Base-by-base conservation (phyloP, 2,888 invertebrate species). In the Argyra leucocephala region DNA sequence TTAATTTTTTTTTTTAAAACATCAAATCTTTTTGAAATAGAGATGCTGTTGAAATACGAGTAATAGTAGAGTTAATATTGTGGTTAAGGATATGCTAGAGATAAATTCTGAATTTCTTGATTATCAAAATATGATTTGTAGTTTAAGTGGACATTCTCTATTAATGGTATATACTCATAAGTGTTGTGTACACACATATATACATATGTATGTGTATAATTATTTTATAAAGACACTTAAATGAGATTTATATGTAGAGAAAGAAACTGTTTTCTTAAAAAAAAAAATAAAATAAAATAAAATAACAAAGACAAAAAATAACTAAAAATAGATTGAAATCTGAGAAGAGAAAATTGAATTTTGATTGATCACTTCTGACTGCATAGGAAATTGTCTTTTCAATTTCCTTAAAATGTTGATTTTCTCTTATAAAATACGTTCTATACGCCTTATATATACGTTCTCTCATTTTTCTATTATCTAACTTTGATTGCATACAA, bases 331-430 rank as follows among this genome's bases (percentile, higher is more conserved):
- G 7, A 48, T 48, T 18, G 48, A 48, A 48, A 48, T 48, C 48
- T 48, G 48, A 48, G 48, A 48, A 59, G 59, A 59, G 59, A 59
- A 59, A 23, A 59, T 59, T 59, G 59, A 59, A 59, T 59, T 59
- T 59, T 59, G 59, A 59, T 59, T 59, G 59, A 59, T 59, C 59
- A 59, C 23, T 59, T 59, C 23, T 23, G 59, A 59, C 48, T 48
- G 18, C 15, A 48, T 18, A 48, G 48, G 48, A 48, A 48, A 48
- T 48, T 48, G 48, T 48, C 18, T 48, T 48, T 48, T 48, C 48
- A 48, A 48, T 48, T 48, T 48, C 18, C 48, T 48, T 48, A 15
- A 48, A 48, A 48, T 48, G 48, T 48, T 48, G 12, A 18, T 1
- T 18, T 18, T 48, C 6, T 18, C 18, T 48, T 48, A 3, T 48